Percentiles rank a stretch among this genome's conserved stretches.
Conservation (phyloP, 2,113 vertebrate species). For the Coregonus clupeaformis region DNA sequence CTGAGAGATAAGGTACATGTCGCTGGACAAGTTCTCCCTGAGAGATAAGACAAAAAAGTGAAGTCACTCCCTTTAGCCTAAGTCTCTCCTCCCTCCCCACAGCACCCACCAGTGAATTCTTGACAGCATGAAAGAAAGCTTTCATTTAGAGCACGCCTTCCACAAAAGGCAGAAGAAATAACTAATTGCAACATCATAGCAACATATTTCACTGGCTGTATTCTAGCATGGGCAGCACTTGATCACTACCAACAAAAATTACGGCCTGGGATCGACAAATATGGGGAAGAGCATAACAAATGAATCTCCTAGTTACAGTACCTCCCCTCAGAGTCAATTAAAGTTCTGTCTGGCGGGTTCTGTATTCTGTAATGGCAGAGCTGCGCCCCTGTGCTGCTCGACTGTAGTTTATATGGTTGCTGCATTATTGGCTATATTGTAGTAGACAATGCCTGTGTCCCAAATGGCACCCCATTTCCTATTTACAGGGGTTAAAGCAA, state of each 20-base stretch:
- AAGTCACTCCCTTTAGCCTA: background rate
- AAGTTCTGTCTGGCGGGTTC: background rate
- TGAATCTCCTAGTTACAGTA: background rate
- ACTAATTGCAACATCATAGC: background rate
- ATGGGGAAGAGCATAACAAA: background rate
- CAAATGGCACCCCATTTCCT: no score
- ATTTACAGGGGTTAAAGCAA: no score
- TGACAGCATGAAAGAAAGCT: conserved; percentile 41
- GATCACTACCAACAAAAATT: background rate
- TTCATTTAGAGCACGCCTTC: conserved; percentile 46
- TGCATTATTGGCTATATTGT: no score
- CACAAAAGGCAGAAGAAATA: conserved; percentile 7
- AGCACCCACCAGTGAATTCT: conserved; percentile 30
- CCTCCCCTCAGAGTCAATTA: no score
- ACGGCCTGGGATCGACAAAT: background rate
- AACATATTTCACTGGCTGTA: conserved; percentile 3
- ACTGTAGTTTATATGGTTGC: no score
- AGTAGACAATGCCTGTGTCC: no score
- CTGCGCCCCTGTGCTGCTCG: no score
- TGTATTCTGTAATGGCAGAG: background rate
- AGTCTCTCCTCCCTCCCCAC: background rate
- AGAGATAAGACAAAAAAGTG: background rate
- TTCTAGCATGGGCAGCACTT: background rate
- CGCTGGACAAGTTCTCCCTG: conserved; percentile 98
- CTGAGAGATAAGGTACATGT: conserved; percentile 99